Percentiles rank a stretch among this genome's conserved stretches.
Evolutionary conservation across 2,888 invertebrate species (phyloP).

Genomic region (Micoletzkya japonica): DNA sequence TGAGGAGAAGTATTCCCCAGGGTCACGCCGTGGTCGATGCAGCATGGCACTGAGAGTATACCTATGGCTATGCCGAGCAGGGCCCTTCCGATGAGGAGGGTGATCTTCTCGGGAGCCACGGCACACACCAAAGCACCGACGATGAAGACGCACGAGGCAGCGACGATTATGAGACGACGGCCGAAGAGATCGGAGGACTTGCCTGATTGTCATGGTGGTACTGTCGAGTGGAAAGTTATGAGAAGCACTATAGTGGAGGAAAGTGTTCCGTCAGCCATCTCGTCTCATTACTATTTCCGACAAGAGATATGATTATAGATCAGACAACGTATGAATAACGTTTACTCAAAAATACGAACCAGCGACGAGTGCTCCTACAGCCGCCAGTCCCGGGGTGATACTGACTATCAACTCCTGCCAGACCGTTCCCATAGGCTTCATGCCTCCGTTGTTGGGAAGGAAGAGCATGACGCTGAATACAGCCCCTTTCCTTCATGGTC

Average conservation of each 20-base stretch:
- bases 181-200: conserved; percentile 68
- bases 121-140: conserved; percentile 67
- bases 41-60: too few relatives aligned
- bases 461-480: conserved; percentile 62
- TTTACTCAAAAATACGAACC: conserved; percentile 57
- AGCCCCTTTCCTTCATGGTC: background rate
- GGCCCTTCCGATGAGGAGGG: conserved; percentile 52
- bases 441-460: conserved; percentile 42
- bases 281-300: too few relatives aligned
- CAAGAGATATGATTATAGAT: background rate
- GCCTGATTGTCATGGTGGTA: conserved; percentile 55
- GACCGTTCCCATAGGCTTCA: conserved; percentile 46
- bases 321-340: background rate
- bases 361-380: conserved; percentile 46
- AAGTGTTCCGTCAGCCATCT: too few relatives aligned
- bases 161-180: conserved; percentile 68
- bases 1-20: too few relatives aligned
- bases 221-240: background rate
- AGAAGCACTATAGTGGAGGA: too few relatives aligned
- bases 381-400: conserved; percentile 53
- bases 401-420: conserved; percentile 57
- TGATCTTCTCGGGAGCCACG: conserved; percentile 40
- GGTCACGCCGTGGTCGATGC: too few relatives aligned
- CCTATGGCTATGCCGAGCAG: conserved; percentile 58
- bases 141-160: conserved; percentile 68